Evolutionary conservation across 2,113 vertebrate genomes (phyloP).

Genomic region (Galeopterus variegatus): DNA sequence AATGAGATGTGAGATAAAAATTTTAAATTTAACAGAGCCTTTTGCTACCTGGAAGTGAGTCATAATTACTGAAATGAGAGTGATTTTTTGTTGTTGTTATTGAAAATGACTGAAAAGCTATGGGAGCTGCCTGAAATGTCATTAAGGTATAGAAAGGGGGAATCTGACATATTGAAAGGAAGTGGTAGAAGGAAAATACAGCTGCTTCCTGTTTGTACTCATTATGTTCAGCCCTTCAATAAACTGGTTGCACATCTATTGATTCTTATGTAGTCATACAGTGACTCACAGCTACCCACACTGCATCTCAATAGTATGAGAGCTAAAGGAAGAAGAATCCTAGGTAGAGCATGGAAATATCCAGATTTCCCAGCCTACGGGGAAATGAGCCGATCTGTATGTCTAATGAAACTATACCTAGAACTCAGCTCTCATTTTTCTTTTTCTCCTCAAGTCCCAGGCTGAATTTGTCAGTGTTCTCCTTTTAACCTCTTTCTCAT

Average conservation of each 20-base stretch:
- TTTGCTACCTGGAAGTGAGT: constrained; percentile 65
- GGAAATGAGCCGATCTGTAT: fast-evolving
- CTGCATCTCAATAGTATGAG: constrained; percentile 39
- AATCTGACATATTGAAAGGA: constrained; percentile 57
- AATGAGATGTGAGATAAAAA: background rate
- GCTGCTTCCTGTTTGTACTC: constrained; percentile 75
- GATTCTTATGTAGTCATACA: constrained; percentile 68
- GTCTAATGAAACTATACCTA: background rate
- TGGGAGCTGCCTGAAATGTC: constrained; percentile 35
- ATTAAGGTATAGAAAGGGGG: background rate
- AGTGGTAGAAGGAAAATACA: constrained; percentile 61
- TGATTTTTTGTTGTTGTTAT: background rate
- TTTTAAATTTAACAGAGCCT: background rate
- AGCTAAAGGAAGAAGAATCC: background rate
- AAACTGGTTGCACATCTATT: constrained; percentile 59
- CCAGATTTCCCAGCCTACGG: background rate
- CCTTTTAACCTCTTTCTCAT: background rate
- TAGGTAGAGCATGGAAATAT: background rate
- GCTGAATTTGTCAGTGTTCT: background rate
- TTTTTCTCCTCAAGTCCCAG: background rate
- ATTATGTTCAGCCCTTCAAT: constrained; percentile 68
- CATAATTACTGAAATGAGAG: constrained; percentile 34
- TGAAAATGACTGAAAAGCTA: constrained; percentile 54
- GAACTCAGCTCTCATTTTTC: background rate
- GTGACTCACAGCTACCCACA: constrained; percentile 64